A percentile compares a stretch with the other conserved stretches of the same genome.
These are phyloP conservation scores for Setophaga kirtlandii DNA, from an alignment of 2,113 vertebrate species.

Conservation along the genomic window DNA sequence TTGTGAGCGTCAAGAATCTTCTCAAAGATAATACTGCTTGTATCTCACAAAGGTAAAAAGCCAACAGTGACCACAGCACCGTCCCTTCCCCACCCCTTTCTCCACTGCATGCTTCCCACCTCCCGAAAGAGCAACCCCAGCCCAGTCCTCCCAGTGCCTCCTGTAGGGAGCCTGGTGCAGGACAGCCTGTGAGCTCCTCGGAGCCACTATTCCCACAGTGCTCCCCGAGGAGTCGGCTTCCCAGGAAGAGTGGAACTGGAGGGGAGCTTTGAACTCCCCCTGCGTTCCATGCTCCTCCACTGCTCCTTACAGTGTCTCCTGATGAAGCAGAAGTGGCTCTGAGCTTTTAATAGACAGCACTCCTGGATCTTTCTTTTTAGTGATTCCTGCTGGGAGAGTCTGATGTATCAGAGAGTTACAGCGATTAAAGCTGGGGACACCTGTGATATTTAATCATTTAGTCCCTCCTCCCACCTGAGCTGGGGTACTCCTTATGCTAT, in stretches of 20 bases:
- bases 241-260: not conserved
- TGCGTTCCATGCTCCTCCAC: not conserved
- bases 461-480: slow-evolving; percentile 36
- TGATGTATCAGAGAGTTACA: slow-evolving; percentile 53
- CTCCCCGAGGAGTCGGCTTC: not conserved
- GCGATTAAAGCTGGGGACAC: slow-evolving; percentile 37
- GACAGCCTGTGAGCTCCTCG: not conserved
- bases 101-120: not conserved
- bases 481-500: not conserved
- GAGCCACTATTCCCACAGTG: not conserved
- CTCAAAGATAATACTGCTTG: not conserved
- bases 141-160: not conserved
- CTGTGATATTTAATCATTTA: slow-evolving; percentile 50
- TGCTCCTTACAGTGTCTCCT: slow-evolving; percentile 8
- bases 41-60: not conserved
- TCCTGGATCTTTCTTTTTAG: slow-evolving; percentile 5
- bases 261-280: slow-evolving; percentile 5
- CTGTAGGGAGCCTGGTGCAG: not conserved
- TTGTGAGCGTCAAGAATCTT: not conserved
- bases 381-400: slow-evolving; percentile 39
- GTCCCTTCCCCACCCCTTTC: not conserved
- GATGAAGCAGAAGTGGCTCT: not conserved
- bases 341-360: slow-evolving; percentile 28
- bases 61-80: not conserved
- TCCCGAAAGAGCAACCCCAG: not conserved